Conservation (phyloP, 2,113 vertebrate genomes). For the Bubo scandiacus region DNA sequence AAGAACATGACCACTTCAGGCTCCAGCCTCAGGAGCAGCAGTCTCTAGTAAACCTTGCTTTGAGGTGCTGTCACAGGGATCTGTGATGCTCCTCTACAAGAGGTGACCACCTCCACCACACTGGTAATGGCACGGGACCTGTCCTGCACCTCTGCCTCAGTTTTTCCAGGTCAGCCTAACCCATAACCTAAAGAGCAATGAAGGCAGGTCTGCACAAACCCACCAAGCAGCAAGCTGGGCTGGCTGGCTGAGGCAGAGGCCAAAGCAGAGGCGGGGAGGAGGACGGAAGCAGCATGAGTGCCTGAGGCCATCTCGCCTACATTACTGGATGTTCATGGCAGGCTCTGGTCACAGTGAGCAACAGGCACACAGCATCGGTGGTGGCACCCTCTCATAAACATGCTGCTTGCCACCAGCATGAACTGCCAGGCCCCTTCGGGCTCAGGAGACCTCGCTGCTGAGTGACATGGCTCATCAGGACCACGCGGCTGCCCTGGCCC, state of each 20-base stretch:
- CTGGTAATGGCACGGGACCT: not conserved
- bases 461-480: not conserved
- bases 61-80: not conserved
- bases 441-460: not conserved
- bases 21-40: not conserved
- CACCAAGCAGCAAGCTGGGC: not conserved
- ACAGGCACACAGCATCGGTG: not conserved
- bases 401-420: rapidly evolving
- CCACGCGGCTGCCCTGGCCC: not conserved
- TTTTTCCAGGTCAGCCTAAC: not conserved
- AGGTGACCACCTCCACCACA: not conserved
- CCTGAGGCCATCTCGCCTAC: not conserved
- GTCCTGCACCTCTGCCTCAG: not conserved
- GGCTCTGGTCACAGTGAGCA: not conserved
- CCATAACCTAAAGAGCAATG: not conserved
- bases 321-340: rapidly evolving
- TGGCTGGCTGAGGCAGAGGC: not conserved
- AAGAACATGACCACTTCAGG: no score
- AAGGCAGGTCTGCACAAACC: not conserved
- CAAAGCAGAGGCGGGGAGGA: not conserved
- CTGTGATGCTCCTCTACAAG: not conserved
- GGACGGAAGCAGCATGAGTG: rapidly evolving
- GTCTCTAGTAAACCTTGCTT: not conserved
- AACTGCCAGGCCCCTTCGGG: not conserved
- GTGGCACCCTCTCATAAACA: not conserved